Percentiles rank a stretch among this genome's conserved stretches.
These are phyloP conservation scores for Melanotaenia nigrans DNA, from an alignment of 2,797 vertebrate species.

Conservation along the genomic window DNA sequence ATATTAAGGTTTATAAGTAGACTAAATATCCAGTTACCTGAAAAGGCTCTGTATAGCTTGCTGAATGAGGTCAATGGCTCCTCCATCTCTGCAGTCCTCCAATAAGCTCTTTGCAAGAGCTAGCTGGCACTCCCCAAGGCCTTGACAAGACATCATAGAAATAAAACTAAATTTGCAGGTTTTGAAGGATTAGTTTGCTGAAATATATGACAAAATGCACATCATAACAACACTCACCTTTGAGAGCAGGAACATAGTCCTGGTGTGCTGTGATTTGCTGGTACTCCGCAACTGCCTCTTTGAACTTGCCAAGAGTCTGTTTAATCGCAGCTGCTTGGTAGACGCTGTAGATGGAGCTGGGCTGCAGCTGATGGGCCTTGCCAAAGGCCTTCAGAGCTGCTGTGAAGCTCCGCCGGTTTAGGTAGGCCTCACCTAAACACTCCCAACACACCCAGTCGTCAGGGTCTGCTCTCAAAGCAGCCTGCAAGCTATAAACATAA, in stretches of 20 bases:
- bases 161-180: not conserved
- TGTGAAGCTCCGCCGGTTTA: slow-evolving; percentile 92
- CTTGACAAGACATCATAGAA: slow-evolving; percentile 71
- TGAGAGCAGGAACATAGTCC: slow-evolving; percentile 95
- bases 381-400: slow-evolving; percentile 94
- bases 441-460: slow-evolving; percentile 97
- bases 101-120: slow-evolving; percentile 88
- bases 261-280: slow-evolving; percentile 86
- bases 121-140: slow-evolving; percentile 93
- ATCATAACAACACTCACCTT: slow-evolving; percentile 82
- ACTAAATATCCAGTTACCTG: slow-evolving; percentile 75
- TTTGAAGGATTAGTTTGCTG: not conserved
- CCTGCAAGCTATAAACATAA: slow-evolving; percentile 85
- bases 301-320: slow-evolving; percentile 92
- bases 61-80: slow-evolving; percentile 89
- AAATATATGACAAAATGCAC: not conserved
- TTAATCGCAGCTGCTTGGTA: slow-evolving; percentile 94
- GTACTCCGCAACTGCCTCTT: slow-evolving; percentile 89
- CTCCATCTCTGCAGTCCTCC: slow-evolving; percentile 90
- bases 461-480: slow-evolving; percentile 94
- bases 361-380: slow-evolving; percentile 91
- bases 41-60: slow-evolving; percentile 90
- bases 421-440: slow-evolving; percentile 94
- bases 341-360: slow-evolving; percentile 90
- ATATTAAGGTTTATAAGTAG: not conserved